Conservation (phyloP, 1,140 invertebrate genomes). For the Drosophila seguyi region DNA sequence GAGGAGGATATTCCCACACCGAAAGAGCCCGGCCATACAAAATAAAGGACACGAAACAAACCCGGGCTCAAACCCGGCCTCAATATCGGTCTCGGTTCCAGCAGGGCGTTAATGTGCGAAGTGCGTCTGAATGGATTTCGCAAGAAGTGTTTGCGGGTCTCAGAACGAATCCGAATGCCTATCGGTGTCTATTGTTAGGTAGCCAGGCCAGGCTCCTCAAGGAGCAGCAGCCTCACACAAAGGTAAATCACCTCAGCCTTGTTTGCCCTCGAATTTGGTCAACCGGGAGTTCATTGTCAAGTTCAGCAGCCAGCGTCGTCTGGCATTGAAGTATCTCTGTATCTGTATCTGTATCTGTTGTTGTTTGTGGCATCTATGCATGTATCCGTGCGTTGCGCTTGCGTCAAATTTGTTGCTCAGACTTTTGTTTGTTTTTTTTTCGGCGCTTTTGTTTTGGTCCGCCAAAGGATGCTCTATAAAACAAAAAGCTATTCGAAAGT, state of each 20-base stretch:
- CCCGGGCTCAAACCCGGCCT: conserved; percentile 5
- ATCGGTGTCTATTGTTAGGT: conserved; percentile 44
- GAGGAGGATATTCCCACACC: conserved; percentile 57
- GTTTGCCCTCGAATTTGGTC: conserved; percentile 54
- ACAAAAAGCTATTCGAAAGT: conserved; percentile 79
- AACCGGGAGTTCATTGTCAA: conserved; percentile 59
- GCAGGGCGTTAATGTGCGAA: conserved; percentile 80
- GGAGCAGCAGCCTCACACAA: conserved; percentile 28
- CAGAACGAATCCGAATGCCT: conserved; percentile 27
- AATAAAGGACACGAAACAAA: conserved; percentile 48
- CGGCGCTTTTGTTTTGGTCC: conserved; percentile 46
- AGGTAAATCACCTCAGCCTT: conserved; percentile 54
- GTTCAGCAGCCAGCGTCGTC: conserved; percentile 49
- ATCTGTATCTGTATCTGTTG: conserved; percentile 16
- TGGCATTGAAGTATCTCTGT: conserved; percentile 26
- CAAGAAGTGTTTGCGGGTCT: conserved; percentile 52
- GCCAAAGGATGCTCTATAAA: conserved; percentile 77
- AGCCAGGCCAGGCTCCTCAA: conserved; percentile 21
- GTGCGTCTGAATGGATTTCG: conserved; percentile 80
- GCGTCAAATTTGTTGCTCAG: conserved; percentile 69
- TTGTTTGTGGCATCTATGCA: conserved; percentile 40
- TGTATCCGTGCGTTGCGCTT: conserved; percentile 70
- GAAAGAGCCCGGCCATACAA: conserved; percentile 23
- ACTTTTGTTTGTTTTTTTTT: conserved; percentile 17
- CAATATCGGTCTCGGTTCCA: background rate